Conservation (phyloP, 2,888 invertebrate species). For the Parascotia fuliginaria region DNA sequence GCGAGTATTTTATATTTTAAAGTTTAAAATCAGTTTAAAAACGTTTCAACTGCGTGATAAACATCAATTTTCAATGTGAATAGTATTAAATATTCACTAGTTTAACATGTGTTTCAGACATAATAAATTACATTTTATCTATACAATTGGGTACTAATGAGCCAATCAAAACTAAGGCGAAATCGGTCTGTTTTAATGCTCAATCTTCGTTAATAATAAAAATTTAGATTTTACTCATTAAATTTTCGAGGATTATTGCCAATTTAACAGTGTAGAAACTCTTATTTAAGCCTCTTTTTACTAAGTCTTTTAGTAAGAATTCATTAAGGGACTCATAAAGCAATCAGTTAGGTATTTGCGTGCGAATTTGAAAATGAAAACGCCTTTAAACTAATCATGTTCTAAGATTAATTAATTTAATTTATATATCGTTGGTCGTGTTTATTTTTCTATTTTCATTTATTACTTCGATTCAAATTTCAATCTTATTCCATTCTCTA, state of each 20-base stretch:
- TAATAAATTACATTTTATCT: not conserved
- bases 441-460: too few relatives aligned
- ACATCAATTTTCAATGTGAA: too few relatives aligned
- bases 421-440: too few relatives aligned
- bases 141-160: not conserved
- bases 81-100: not conserved
- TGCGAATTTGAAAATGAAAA: too few relatives aligned
- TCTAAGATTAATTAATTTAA: too few relatives aligned
- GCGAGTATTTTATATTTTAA: too few relatives aligned
- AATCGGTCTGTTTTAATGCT: not conserved
- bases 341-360: too few relatives aligned
- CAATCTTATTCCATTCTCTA: too few relatives aligned
- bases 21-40: too few relatives aligned
- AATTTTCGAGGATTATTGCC: not conserved
- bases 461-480: too few relatives aligned
- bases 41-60: too few relatives aligned
- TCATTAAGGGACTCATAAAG: not conserved
- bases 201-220: not conserved
- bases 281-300: not conserved
- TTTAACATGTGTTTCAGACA: not conserved
- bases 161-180: not conserved
- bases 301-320: not conserved
- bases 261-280: not conserved
- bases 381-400: too few relatives aligned
- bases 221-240: not conserved